Evolutionary conservation across 2,888 invertebrate genomes (phyloP).

Genomic region (Epicampocera succincta): DNA sequence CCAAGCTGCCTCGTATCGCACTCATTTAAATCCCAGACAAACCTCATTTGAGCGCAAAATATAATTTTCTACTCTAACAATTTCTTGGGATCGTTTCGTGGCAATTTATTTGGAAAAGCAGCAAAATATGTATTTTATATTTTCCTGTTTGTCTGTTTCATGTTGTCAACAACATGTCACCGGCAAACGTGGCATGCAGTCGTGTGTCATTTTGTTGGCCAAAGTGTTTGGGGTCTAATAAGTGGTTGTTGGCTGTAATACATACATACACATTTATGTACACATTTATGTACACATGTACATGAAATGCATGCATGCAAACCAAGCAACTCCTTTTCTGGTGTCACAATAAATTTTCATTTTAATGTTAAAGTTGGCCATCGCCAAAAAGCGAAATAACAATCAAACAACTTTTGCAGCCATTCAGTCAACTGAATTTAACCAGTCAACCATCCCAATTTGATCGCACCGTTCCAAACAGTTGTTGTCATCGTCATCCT

Average conservation of each 20-base stretch:
- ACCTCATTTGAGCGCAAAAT: constrained; percentile 5
- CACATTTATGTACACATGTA: too few species aligned
- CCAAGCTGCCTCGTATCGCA: not conserved
- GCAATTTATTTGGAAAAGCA: constrained; percentile 18
- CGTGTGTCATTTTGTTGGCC: constrained; percentile 7
- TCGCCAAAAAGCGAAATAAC: constrained; percentile 56
- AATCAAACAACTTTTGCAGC: constrained; percentile 39
- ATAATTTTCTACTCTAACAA: constrained; percentile 24
- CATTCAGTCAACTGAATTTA: not conserved
- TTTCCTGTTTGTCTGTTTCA: constrained; percentile 27
- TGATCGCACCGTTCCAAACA: constrained; percentile 43
- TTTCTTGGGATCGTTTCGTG: constrained; percentile 18
- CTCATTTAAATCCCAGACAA: constrained; percentile 35
- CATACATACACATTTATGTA: too few species aligned
- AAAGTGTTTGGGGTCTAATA: constrained; percentile 58
- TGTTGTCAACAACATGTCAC: constrained; percentile 67
- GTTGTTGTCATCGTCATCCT: constrained; percentile 33
- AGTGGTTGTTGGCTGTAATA: constrained; percentile 37
- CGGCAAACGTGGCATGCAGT: not conserved
- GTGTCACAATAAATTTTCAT: constrained; percentile 67
- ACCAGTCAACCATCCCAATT: constrained; percentile 64
- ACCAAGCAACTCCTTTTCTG: constrained; percentile 64
- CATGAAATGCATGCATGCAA: constrained; percentile 51
- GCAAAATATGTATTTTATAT: not conserved
- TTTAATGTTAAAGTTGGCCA: constrained; percentile 65